A percentile compares a stretch with the other conserved stretches of the same genome.
These are phyloP conservation scores for Sarcophaga rosellei DNA, from an alignment of 2,888 invertebrate genomes.

Conservation along the genomic window DNA sequence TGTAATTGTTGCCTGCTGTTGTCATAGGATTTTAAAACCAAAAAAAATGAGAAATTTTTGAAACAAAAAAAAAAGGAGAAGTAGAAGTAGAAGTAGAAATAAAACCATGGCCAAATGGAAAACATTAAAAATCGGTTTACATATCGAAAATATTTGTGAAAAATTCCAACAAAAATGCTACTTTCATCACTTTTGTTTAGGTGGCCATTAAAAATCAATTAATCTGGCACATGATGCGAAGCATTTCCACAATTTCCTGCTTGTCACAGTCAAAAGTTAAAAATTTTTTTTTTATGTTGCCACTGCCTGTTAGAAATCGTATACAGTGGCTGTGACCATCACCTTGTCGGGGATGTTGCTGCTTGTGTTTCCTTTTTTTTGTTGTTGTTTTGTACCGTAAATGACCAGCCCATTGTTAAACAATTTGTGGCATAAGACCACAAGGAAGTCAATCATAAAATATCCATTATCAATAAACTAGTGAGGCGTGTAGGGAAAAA, in stretches of 20 bases:
- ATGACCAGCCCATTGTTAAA: constrained; percentile 47
- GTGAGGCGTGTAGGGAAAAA: not conserved
- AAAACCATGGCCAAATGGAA: constrained; percentile 52
- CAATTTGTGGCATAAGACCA: constrained; percentile 46
- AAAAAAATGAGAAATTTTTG: not conserved
- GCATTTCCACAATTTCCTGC: constrained; percentile 29
- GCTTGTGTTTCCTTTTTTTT: not conserved
- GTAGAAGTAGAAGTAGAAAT: not conserved
- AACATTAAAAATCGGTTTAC: constrained; percentile 63
- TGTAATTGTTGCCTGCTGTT: not conserved
- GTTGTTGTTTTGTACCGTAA: not conserved
- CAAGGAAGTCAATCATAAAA: constrained; percentile 58
- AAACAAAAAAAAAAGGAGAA: not conserved
- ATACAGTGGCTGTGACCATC: constrained; percentile 41
- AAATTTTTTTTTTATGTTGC: constrained; percentile 12
- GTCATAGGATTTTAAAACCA: not conserved
- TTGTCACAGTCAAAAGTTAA: not conserved
- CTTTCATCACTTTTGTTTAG: constrained; percentile 56
- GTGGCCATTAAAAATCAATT: constrained; percentile 68
- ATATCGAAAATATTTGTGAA: constrained; percentile 5
- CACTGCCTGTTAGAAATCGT: constrained; percentile 18
- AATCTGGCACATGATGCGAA: constrained; percentile 63
- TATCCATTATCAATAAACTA: constrained; percentile 30
- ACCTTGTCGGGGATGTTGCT: constrained; percentile 28
- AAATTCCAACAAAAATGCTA: constrained; percentile 19